These are phyloP conservation scores for Caerostris darwini DNA, from an alignment of 1,140 invertebrate species.

Conservation along the genomic window DNA sequence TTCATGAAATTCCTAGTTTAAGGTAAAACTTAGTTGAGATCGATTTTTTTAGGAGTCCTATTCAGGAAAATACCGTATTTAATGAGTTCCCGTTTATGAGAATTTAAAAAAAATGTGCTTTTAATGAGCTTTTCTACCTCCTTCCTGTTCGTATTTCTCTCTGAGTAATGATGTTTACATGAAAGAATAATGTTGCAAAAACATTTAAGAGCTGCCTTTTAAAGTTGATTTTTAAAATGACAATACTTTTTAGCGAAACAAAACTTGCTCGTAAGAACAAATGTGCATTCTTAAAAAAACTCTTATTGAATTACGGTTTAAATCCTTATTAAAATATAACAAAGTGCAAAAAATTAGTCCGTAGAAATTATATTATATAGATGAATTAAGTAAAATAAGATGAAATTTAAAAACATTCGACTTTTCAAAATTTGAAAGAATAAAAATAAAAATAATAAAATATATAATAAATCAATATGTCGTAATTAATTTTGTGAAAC, in stretches of 20 bases:
- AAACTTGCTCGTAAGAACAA: neutral
- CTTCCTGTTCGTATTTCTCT: neutral
- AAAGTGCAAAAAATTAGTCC: no score
- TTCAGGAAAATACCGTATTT: conserved; percentile 40
- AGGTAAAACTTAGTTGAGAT: neutral
- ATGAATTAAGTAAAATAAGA: no score
- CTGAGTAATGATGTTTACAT: conserved; percentile 6
- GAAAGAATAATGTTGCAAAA: conserved; percentile 16
- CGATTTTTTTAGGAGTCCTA: conserved; percentile 8
- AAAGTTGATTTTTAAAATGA: neutral
- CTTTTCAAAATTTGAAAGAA: no score
- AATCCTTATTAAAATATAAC: neutral
- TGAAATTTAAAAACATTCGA: no score
- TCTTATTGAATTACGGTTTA: neutral
- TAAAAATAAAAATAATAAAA: no score
- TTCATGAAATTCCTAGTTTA: neutral
- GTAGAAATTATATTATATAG: no score
- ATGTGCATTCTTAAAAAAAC: neutral
- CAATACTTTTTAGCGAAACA: neutral
- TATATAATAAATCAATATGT: no score
- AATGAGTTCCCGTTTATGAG: conserved; percentile 18
- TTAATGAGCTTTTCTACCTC: conserved; percentile 47
- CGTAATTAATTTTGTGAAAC: no score
- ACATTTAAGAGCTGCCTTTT: neutral
- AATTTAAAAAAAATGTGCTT: conserved; percentile 14